Conservation (phyloP, 1,140 invertebrate species). For the Arion vulgaris region DNA sequence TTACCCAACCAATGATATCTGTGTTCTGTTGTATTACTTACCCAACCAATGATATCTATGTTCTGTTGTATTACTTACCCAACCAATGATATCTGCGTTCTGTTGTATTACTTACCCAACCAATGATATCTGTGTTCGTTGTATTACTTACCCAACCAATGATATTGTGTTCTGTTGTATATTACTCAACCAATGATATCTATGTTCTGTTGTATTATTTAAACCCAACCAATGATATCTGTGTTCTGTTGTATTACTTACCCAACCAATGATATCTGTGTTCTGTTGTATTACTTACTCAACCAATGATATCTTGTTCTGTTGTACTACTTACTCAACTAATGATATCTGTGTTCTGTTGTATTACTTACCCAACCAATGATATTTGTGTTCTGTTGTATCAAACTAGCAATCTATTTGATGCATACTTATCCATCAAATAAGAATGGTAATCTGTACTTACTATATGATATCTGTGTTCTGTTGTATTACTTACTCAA, state of each 20-base stretch:
- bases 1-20: neutral
- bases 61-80: neutral
- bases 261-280: too few relatives aligned
- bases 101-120: neutral
- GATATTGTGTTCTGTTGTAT: neutral
- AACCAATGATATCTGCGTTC: neutral
- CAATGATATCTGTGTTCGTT: neutral
- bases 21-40: neutral
- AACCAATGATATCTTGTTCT: too few relatives aligned
- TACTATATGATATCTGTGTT: constrained; percentile 15
- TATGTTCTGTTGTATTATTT: neutral
- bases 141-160: neutral
- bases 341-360: too few relatives aligned
- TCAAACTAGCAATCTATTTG: too few relatives aligned
- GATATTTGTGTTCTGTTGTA: too few relatives aligned
- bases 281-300: too few relatives aligned
- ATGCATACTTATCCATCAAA: neutral
- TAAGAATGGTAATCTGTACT: too few relatives aligned
- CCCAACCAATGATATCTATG: neutral
- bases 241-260: too few relatives aligned
- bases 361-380: too few relatives aligned
- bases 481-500: neutral
- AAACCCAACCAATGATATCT: neutral
- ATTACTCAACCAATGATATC: neutral
- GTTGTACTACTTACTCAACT: too few relatives aligned